Evolutionary conservation across 2,888 invertebrate species (phyloP).

Genomic region (Adelphocoris suturalis): DNA sequence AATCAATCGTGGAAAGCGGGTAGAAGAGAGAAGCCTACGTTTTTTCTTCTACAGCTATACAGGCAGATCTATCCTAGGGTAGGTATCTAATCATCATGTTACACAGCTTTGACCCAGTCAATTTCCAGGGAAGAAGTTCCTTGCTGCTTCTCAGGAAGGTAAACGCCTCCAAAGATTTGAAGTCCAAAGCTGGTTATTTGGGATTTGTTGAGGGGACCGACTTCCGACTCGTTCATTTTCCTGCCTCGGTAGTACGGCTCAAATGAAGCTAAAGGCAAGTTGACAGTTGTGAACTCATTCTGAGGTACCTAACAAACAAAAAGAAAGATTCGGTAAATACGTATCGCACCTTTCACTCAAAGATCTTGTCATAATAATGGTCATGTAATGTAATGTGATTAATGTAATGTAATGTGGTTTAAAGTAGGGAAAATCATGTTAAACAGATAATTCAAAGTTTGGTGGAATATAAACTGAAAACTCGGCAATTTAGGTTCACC

Average conservation of each 20-base stretch:
- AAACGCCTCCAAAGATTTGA: constrained; percentile 85
- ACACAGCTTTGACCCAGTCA: constrained; percentile 77
- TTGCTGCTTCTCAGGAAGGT: constrained; percentile 82
- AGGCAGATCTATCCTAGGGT: too few relatives aligned
- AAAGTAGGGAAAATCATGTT: too few relatives aligned
- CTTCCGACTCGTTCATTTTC: constrained; percentile 81
- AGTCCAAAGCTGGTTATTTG: constrained; percentile 83
- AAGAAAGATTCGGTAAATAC: neutral
- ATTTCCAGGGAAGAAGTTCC: constrained; percentile 84
- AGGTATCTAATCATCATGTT: neutral
- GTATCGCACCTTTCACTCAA: too few relatives aligned
- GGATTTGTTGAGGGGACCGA: constrained; percentile 80
- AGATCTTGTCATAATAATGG: too few relatives aligned
- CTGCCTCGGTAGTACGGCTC: constrained; percentile 83
- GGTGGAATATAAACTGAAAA: too few relatives aligned
- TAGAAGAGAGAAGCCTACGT: too few relatives aligned
- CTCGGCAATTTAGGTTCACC: too few relatives aligned
- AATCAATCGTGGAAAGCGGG: too few relatives aligned
- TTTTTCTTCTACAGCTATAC: too few relatives aligned
- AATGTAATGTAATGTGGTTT: too few relatives aligned
- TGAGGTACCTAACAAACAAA: constrained; percentile 80
- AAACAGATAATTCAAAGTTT: too few relatives aligned
- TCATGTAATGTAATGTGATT: too few relatives aligned
- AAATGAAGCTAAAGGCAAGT: constrained; percentile 81
- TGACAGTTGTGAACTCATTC: constrained; percentile 77